phyloP scores from a whole-genome alignment of 2,888 invertebrate genomes.

The Dexiosoma caninum region DNA sequence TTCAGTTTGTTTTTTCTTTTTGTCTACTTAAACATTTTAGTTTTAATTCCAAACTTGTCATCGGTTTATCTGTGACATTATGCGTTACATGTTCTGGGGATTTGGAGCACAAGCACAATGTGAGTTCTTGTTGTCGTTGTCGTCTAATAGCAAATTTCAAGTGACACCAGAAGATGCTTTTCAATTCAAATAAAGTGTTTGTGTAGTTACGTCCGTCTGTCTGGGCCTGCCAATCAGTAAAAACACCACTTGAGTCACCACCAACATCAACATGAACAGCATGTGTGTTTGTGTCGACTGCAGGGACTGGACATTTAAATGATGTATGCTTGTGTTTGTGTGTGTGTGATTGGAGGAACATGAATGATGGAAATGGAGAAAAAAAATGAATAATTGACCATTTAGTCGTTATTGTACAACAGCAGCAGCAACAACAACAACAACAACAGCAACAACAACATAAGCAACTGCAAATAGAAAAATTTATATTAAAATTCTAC shows the following conservation, averaged over 20 bases:
- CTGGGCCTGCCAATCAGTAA: slow-evolving; percentile 43
- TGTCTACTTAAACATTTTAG: slow-evolving; percentile 37
- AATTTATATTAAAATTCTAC: slow-evolving; percentile 37
- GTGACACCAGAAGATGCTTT: slow-evolving; percentile 37
- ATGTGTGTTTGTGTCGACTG: background rate
- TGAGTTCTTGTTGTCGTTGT: too few species aligned
- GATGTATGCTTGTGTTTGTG: background rate
- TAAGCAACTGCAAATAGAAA: slow-evolving; percentile 25
- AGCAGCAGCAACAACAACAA: too few species aligned
- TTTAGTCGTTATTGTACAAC: slow-evolving; percentile 28
- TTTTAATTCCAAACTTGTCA: slow-evolving; percentile 51
- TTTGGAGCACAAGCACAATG: slow-evolving; percentile 49
- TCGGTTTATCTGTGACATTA: slow-evolving; percentile 53
- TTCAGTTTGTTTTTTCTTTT: too few species aligned
- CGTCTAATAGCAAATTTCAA: slow-evolving; percentile 44
- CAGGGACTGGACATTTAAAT: slow-evolving; percentile 33
- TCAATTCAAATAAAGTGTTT: slow-evolving; percentile 51
- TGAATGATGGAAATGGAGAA: slow-evolving; percentile 18
- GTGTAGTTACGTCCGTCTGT: slow-evolving; percentile 29
- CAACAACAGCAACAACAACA: too few species aligned
- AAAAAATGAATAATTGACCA: slow-evolving; percentile 58
- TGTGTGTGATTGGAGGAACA: background rate
- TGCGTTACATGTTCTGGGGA: slow-evolving; percentile 53
- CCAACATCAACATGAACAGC: slow-evolving; percentile 26
- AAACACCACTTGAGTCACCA: slow-evolving; percentile 49